These are phyloP conservation scores for Mastomys coucha DNA, from an alignment of 2,113 vertebrate genomes.

Conservation along the genomic window DNA sequence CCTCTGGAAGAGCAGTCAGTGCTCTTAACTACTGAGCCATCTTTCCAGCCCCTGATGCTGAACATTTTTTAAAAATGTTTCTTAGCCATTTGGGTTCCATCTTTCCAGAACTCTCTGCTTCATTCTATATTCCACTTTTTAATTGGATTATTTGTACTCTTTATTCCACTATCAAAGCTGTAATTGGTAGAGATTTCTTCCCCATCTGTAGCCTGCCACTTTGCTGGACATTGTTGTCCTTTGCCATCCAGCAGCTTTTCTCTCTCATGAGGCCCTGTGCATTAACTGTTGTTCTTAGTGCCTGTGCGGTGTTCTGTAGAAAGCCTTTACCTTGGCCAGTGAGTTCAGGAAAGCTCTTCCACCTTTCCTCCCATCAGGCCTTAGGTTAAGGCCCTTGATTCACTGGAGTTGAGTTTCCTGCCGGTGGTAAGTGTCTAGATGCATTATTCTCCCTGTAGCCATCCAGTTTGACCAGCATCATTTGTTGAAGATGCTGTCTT, in stretches of 20 bases:
- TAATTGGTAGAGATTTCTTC: neutral
- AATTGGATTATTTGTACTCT: neutral
- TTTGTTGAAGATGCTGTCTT: neutral
- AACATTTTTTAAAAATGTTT: too few relatives aligned
- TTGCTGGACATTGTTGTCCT: neutral
- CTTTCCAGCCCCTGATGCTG: too few relatives aligned
- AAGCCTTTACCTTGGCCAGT: neutral
- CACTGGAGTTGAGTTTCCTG: neutral
- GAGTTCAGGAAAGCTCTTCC: neutral
- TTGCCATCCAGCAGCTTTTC: neutral
- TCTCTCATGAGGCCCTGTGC: neutral
- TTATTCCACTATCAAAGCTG: neutral
- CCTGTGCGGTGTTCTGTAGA: neutral
- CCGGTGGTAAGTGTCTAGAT: neutral
- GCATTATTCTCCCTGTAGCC: neutral
- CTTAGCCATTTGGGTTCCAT: too few relatives aligned
- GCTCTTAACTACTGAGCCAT: too few relatives aligned
- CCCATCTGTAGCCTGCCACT: neutral
- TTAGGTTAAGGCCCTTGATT: neutral
- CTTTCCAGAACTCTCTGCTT: too few relatives aligned
- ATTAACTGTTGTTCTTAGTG: neutral
- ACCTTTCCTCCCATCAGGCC: neutral
- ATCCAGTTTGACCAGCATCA: neutral
- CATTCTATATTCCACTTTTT: neutral
- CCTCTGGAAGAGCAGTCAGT: too few relatives aligned